Base-by-base conservation (phyloP, 2,113 vertebrate genomes). In the Hippoglossus stenolepis region DNA sequence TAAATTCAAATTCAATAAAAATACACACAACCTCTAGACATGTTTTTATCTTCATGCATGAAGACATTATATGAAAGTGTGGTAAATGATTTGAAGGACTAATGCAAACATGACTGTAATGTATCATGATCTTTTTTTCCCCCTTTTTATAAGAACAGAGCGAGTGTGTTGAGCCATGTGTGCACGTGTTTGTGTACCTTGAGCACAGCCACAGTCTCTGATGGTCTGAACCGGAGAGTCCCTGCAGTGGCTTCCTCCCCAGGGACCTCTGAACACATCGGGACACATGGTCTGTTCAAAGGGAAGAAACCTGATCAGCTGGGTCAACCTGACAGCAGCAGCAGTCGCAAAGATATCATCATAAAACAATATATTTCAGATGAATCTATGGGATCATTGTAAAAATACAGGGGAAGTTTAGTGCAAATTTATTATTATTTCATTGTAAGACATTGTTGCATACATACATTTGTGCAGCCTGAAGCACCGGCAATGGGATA, bases 161-260 rank as follows among this genome's bases (percentile, higher is more conserved):
- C 20, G 23, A 47, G n/a, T 45, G 21, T 31, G 31, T 31, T 31
- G 31, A 31, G 31, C 31, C 31, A 31, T 31, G 31, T 65, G 62
- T 40, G n/a, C 57, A 8, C 14, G n/a, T 45, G 18, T 13, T 38
- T 73, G 56, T 61, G 47, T 94, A 99, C 98, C 98, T 96, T 94
- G 87, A 23, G 93, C 75, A 84, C 98, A 99, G 92, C 71, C 92
- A 90, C 98, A 99, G 26, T 95, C 93, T 85, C 97, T 94, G 80
- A 89, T 88, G 7, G 97, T 97, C 94, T 99, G 98, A 56, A 99
- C 94, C 1, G 96, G 96, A 85, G 97, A 99, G 91, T 99, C 98
- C 88, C 98, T 94, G 75, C 98, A 99, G 70, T 90, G 92, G 73
- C 93, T 96, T 90, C 98, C 98, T 87, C 98, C 98, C 98, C 98